phyloP scores from a whole-genome alignment of 2,113 vertebrate species.

The Odocoileus hemionus region DNA sequence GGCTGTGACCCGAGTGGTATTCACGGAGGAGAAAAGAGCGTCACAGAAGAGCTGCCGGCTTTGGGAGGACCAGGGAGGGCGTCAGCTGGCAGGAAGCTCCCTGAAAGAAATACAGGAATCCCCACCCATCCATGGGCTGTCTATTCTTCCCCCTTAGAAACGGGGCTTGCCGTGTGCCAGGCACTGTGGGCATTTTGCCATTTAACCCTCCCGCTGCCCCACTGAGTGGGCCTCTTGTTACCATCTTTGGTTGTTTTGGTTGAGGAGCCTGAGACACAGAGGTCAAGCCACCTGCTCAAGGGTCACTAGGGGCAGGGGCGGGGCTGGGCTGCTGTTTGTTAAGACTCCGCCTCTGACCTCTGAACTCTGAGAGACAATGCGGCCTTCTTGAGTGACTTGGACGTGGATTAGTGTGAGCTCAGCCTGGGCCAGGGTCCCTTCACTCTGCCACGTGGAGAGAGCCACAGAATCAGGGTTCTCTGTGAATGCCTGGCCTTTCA shows the following conservation, averaged over 20 bases:
- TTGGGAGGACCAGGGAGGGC: neutral
- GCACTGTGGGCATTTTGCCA: accelerated
- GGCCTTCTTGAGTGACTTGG: neutral
- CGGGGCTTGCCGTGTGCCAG: neutral
- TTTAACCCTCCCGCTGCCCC: neutral
- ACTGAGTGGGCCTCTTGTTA: neutral
- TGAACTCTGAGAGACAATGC: neutral
- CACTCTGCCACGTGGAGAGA: neutral
- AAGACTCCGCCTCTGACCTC: neutral
- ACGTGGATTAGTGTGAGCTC: neutral
- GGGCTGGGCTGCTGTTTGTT: neutral
- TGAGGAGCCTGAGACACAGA: neutral
- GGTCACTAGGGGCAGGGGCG: neutral
- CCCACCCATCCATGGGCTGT: neutral
- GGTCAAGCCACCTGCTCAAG: neutral
- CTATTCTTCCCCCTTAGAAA: neutral
- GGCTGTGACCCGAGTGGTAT: neutral
- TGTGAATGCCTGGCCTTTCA: neutral
- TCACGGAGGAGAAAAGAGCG: neutral
- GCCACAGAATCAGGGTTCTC: neutral
- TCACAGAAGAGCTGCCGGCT: neutral
- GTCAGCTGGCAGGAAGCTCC: neutral
- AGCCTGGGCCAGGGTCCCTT: neutral
- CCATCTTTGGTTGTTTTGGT: neutral
- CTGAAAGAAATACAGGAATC: neutral